Percentiles rank a stretch among this genome's conserved stretches.
Evolutionary conservation across 1,140 invertebrate species (phyloP).

Genomic region (Nasonia giraulti): DNA sequence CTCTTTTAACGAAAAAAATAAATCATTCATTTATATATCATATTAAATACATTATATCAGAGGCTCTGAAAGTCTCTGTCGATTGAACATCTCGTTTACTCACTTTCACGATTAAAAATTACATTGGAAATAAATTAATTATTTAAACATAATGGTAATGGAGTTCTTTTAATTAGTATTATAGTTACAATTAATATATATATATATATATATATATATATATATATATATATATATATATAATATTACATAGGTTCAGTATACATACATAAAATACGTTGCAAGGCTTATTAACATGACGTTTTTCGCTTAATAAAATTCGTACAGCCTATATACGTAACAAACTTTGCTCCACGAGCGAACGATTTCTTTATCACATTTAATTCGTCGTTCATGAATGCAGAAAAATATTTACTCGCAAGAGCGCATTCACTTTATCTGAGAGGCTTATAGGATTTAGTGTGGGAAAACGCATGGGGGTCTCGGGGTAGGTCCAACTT

Average conservation of each 20-base stretch:
- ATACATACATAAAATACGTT: conserved; percentile 46
- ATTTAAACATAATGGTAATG: conserved; percentile 54
- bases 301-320: conserved; percentile 41
- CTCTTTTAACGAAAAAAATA: conserved; percentile 57
- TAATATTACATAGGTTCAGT: conserved; percentile 38
- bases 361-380: conserved; percentile 50
- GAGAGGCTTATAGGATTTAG: background rate
- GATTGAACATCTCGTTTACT: conserved; percentile 50
- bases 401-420: conserved; percentile 31
- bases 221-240: conserved; percentile 33
- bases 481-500: background rate
- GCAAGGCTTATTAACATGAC: conserved; percentile 12
- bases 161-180: conserved; percentile 56
- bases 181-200: conserved; percentile 45
- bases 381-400: conserved; percentile 25
- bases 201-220: conserved; percentile 34
- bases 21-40: conserved; percentile 44
- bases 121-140: conserved; percentile 62
- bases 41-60: conserved; percentile 54
- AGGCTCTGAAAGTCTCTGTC: conserved; percentile 56
- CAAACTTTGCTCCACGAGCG: conserved; percentile 40
- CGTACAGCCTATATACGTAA: conserved; percentile 34
- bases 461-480: background rate
- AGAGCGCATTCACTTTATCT: background rate
- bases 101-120: conserved; percentile 49